Base-by-base conservation (phyloP, 2,888 invertebrate genomes). In the Tenthredo livida region DNA sequence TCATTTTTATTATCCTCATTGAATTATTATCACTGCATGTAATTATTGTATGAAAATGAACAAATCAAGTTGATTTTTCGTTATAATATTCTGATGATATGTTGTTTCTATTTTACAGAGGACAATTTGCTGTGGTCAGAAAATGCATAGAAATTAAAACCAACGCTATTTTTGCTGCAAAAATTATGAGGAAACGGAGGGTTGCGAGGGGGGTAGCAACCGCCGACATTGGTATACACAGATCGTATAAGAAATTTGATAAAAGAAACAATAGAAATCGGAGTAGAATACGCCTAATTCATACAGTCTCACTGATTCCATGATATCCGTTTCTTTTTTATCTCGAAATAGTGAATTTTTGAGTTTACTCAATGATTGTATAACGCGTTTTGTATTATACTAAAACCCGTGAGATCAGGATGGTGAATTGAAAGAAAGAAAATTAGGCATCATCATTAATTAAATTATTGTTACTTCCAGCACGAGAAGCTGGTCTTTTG, bases 101-200 rank as follows among this genome's bases (percentile, higher is more conserved):
- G 54, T 37, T 86, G 6, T 87, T 85, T 87, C 61, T 84, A 29
- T 85, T 80, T 93, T 94, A 25, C 90, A 96, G 96, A 91, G 96
- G 96, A 78, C 95, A 96, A 92, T 96, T 95, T 92, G 96, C 96
- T 7, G 94, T 95, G 80, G 96, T 96, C 54, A 94, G 94, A 89
- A 94, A 94, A 90, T 95, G 95, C 87, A 91, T 93, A 84, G 94
- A 95, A 87, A 93, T 94, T 87, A 92, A 93, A 86, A 94, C 94
- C 6, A 94, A 95, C 15, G 91, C 92, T 67, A 93, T 94, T 86
- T 96, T 94, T 90, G 96, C 96, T 50, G 96, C 95, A 85, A 96
- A 96, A 92, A 95, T 95, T 90, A 95, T 96, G 90, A 93, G 95
- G 86, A 95, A 96, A 89, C 93, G 94, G 37, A 93, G 95, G 82